Evolutionary conservation across 2,888 invertebrate species (phyloP), one percentile per base, ranked within the genome.

Genomic region (Ochropleura leucogaster): DNA sequence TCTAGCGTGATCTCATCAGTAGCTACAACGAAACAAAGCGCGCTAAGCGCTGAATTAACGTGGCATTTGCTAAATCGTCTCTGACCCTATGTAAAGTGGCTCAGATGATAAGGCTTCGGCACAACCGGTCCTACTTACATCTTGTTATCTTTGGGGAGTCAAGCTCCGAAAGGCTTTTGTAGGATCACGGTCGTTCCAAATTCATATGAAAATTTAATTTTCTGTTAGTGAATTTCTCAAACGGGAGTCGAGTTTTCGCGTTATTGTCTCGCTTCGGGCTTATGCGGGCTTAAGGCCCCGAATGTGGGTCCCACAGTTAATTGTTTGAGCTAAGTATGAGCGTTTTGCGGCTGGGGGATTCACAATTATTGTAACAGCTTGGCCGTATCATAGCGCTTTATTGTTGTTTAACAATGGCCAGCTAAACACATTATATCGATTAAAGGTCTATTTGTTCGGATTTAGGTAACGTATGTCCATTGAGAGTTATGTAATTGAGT

Each of bases 131-230:
- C 89, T 93, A 93, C 93, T 94, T 94, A 93, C 93, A 93, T 93
- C 93, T 93, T 92, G 93, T 94, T 94, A 94, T 95, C 94, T 94
- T 92, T 90, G 81, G 91, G 90, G 88, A 92, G 92, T 92, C 90
- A 89, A 90, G 91, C 89, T 91, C 91, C 90, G 87, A 92, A 93
- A 93, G 92, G 94, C 94, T 95, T 94, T 94, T 92, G 92, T 93
- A 90, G 93, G 94, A 95, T 95, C 93, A 92, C 91, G 90, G 90
- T 89, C 88, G 89, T 92, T 90, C 90, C 85, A 90, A 93, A 95
- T 94, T 94, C 94, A 93, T 95, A 95, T 94, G 95, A 95, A 96
- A 95, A 95, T 95, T 95, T 93, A 95, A 95, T 95, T 94, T 95
- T 94, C 93, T 92, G 94, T 93, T 92, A 93, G 93, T 93, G 93